These are phyloP conservation scores for Pollenia angustigena DNA, from an alignment of 2,888 invertebrate genomes.

Conservation along the genomic window DNA sequence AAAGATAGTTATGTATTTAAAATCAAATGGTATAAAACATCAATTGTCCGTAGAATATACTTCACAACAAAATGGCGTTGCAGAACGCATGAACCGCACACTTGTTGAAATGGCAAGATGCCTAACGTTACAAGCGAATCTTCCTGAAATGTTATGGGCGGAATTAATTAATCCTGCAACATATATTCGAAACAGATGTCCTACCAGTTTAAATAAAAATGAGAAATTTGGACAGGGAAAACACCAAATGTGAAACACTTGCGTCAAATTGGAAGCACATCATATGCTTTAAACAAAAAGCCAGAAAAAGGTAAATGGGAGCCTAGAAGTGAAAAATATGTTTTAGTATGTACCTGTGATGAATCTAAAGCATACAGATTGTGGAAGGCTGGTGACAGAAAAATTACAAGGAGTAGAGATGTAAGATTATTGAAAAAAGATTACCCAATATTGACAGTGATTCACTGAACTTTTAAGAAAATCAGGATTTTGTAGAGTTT, in stretches of 20 bases:
- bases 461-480: not conserved
- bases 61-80: too few relatives aligned
- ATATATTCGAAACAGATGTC: too few relatives aligned
- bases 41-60: too few relatives aligned
- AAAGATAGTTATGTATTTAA: too few relatives aligned
- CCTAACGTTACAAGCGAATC: too few relatives aligned
- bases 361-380: conserved; percentile 6
- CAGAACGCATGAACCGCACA: too few relatives aligned
- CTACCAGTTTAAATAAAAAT: conserved; percentile 9
- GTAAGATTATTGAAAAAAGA: not conserved
- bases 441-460: not conserved
- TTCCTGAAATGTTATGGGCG: too few relatives aligned
- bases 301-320: not conserved
- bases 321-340: not conserved
- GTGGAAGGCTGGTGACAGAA: not conserved
- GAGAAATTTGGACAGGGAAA: not conserved
- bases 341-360: not conserved
- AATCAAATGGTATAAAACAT: too few relatives aligned
- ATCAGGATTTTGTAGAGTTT: conserved; percentile 1
- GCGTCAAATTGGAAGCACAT: conserved; percentile 1
- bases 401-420: not conserved
- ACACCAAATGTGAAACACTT: conserved; percentile 9
- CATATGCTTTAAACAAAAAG: not conserved
- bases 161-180: too few relatives aligned
- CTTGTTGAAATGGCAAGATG: too few relatives aligned